Base-by-base conservation (phyloP, 2,888 invertebrate species). In the Eupsilia transversa region DNA sequence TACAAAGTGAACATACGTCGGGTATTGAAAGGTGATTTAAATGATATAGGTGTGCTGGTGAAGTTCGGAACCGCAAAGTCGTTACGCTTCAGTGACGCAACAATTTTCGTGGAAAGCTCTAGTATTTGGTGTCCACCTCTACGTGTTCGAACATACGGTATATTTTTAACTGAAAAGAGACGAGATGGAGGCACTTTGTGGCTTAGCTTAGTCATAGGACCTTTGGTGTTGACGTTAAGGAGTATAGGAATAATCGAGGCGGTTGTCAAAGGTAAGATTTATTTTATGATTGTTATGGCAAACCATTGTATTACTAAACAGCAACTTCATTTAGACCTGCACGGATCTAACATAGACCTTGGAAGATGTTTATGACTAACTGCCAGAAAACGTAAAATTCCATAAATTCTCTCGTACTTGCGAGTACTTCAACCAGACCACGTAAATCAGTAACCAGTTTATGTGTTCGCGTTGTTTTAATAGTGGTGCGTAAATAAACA, bases 1-100 rank as follows among this genome's bases (percentile, higher is more conserved):
- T 96, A 94, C 83, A 94, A 91, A 92, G 96, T 96, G 87, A 94
- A 93, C 86, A 94, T 96, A 80, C 93, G 94, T 46, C 91, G 95
- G 59, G 94, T 95, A 81, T 87, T 96, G 71, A 96, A 95, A 85
- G 95, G 95, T 82, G 95, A 95, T 91, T 90, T 96, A 86, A 92
- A 94, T 87, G 94, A 95, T 76, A 87, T 95, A 57, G 93, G 93
- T 79, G 92, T 92, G 49, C 87, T 88, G 68, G 93, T 94, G 74
- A 91, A 90, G 83, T 94, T 94, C 74, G 92, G 92, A 46, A 89
- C 86, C 66, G 88, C 90, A 41, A 91, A 91, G 63, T 92, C 94
- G 57, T 83, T 94, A 59, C 92, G 92, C 27, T 96, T 95, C 77
- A 93, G 93, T 77, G 94, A 94, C 72, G 94, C 94, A 14, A 93